A percentile compares a stretch with the other conserved stretches of the same genome.
Evolutionary conservation across 2,113 vertebrate genomes (phyloP).

Genomic region (Anguilla rostrata): DNA sequence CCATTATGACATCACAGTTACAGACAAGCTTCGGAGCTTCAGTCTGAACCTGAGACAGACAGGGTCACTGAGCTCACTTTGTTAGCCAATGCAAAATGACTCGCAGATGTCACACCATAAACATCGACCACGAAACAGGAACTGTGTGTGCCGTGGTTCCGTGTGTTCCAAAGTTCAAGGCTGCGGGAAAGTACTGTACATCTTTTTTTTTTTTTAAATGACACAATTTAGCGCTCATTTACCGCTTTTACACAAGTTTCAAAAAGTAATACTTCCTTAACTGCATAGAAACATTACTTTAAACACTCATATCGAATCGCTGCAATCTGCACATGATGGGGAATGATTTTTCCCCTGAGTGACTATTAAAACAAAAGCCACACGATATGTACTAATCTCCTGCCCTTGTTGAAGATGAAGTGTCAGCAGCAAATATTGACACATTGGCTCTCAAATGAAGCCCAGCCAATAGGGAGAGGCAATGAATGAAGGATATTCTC

Average conservation of each 20-base stretch:
- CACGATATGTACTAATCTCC: not conserved
- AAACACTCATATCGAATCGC: not conserved
- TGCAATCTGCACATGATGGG: not conserved
- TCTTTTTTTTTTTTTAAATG: not conserved
- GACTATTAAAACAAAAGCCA: not conserved
- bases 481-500: not conserved
- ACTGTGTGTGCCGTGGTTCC: not conserved
- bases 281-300: not conserved
- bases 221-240: not conserved
- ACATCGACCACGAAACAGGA: not conserved
- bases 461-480: not conserved
- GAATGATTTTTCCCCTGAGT: too few relatives aligned
- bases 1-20: not conserved
- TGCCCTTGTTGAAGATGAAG: not conserved
- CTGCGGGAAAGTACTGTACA: not conserved
- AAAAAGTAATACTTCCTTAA: not conserved
- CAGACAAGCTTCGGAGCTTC: not conserved
- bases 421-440: not conserved
- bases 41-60: not conserved
- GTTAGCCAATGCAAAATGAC: not conserved
- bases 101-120: not conserved
- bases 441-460: not conserved
- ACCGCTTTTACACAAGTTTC: not conserved
- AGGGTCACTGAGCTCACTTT: not conserved
- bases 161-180: not conserved